A percentile compares a stretch with the other conserved stretches of the same genome.
Conservation (phyloP, 2,113 vertebrate species). For the Carollia perspicillata region DNA sequence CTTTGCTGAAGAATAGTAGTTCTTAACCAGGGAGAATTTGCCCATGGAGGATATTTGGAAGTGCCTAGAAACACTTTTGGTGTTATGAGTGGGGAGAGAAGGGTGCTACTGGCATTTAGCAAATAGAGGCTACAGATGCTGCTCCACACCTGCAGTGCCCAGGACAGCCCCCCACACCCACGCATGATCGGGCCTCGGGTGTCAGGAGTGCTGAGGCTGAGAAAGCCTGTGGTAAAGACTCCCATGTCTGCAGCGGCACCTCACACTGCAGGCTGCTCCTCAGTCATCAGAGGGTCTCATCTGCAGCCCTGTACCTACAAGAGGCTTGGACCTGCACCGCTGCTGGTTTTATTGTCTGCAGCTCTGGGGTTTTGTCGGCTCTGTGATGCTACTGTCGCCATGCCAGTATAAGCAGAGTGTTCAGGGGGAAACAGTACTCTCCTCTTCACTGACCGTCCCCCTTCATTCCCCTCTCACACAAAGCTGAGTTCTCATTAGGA, state of each 20-base stretch:
- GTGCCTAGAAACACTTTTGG: neutral
- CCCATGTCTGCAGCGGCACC: neutral
- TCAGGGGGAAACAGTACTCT: neutral
- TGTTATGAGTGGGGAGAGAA: neutral
- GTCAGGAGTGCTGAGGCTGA: neutral
- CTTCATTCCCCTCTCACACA: neutral
- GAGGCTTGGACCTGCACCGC: neutral
- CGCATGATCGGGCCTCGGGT: too few species aligned
- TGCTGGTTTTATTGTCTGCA: neutral
- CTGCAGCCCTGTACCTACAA: neutral
- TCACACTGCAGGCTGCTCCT: too few species aligned
- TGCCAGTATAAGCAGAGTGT: neutral
- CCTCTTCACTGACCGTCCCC: neutral
- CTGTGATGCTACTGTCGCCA: neutral
- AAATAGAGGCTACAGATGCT: neutral
- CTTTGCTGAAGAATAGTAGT: neutral
- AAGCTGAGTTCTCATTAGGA: neutral
- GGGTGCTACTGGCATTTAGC: neutral
- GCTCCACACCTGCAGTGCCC: neutral
- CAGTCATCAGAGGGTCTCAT: neutral
- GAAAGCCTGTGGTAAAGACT: neutral
- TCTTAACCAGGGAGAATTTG: neutral
- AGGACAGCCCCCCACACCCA: too few species aligned
- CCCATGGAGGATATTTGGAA: neutral
- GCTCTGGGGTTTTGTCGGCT: neutral